These are phyloP conservation scores for Urophycis tenuis DNA, from an alignment of 2,797 vertebrate species.

Conservation along the genomic window DNA sequence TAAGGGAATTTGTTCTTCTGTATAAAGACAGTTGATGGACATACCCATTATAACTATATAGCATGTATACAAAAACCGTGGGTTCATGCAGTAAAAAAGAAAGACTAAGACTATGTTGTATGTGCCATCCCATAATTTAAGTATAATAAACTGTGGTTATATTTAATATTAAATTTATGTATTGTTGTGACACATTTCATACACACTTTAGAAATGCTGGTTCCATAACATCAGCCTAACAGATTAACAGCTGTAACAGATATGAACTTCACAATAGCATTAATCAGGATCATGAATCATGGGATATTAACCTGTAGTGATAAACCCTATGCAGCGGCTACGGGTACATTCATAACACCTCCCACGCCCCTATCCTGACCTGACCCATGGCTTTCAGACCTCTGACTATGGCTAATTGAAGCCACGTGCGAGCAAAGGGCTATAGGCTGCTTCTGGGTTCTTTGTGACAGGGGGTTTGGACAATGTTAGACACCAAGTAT, in stretches of 20 bases:
- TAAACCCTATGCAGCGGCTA: neutral
- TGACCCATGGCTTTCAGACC: neutral
- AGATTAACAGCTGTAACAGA: neutral
- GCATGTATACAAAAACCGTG: neutral
- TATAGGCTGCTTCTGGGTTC: neutral
- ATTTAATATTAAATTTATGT: neutral
- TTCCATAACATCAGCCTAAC: neutral
- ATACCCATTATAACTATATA: neutral
- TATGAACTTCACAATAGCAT: neutral
- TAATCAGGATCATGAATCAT: neutral
- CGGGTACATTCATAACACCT: neutral
- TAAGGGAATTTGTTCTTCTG: neutral
- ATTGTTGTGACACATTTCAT: neutral
- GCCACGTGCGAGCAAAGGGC: neutral
- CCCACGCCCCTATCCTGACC: neutral
- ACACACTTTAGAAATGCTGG: neutral
- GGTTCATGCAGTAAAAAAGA: neutral
- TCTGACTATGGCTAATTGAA: neutral
- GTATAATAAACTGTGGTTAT: conserved; percentile 2
- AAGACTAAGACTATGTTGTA: too few species aligned
- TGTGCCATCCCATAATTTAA: neutral
- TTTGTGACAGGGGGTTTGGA: neutral
- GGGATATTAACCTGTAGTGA: neutral
- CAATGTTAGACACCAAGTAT: neutral
- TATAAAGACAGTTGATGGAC: neutral